These are phyloP conservation scores for Seriola dumerili DNA, from an alignment of 2,113 vertebrate species.

Conservation along the genomic window DNA sequence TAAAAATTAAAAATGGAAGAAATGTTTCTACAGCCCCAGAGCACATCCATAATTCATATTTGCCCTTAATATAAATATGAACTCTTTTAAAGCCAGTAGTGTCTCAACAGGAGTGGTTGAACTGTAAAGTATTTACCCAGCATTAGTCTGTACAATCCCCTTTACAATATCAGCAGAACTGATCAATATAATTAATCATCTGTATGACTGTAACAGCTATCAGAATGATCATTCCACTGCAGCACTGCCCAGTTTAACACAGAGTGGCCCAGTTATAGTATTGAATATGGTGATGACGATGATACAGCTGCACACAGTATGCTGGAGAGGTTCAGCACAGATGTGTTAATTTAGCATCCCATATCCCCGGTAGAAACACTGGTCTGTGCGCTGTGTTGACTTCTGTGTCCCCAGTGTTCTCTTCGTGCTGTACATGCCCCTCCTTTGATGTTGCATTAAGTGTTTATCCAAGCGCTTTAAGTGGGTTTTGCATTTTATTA, in stretches of 20 bases:
- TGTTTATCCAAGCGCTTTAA: slow-evolving; percentile 34
- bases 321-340: slow-evolving; percentile 17
- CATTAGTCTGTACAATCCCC: background rate
- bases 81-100: background rate
- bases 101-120: background rate
- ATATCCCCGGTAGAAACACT: slow-evolving; percentile 10
- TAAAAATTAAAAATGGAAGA: background rate
- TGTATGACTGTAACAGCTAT: too few species aligned
- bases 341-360: slow-evolving; percentile 11
- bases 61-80: background rate
- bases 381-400: slow-evolving; percentile 29
- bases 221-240: background rate
- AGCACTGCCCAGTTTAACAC: background rate
- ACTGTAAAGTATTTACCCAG: background rate
- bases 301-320: background rate
- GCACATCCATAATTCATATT: slow-evolving; percentile 4
- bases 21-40: background rate
- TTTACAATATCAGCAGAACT: slow-evolving; percentile 1
- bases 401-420: slow-evolving; percentile 23
- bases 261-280: background rate
- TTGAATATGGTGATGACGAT: background rate
- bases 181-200: background rate
- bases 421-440: slow-evolving; percentile 23
- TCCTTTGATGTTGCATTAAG: slow-evolving; percentile 26
- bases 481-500: slow-evolving; percentile 26